Evolutionary conservation across 2,888 invertebrate species (phyloP).

Genomic region (Tortricodes alternella): DNA sequence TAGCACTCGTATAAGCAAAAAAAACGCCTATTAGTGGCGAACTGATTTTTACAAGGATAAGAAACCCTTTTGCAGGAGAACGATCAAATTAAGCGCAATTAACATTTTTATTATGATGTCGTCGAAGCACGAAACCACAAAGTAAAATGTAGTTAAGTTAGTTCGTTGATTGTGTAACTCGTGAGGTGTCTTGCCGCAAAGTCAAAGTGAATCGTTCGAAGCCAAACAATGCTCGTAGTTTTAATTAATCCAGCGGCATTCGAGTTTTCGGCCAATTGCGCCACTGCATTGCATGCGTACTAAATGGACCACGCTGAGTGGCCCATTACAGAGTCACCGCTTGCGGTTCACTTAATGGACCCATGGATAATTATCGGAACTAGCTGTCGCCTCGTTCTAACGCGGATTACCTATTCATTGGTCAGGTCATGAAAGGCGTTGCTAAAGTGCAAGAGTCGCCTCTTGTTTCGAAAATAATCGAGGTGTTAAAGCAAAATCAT

Average conservation of each 20-base stretch:
- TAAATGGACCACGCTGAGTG: slow-evolving; percentile 16
- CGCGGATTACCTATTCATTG: slow-evolving; percentile 4
- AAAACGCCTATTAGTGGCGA: not conserved
- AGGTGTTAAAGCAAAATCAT: not conserved
- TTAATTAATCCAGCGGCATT: slow-evolving; percentile 14
- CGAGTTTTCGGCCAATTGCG: slow-evolving; percentile 13
- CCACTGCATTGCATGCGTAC: slow-evolving; percentile 3
- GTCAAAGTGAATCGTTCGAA: slow-evolving; percentile 9
- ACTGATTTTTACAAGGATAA: not conserved
- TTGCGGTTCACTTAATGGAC: slow-evolving; percentile 12
- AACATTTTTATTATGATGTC: not conserved
- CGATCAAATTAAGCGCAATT: not conserved
- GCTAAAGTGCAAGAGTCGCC: not conserved
- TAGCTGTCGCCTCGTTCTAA: slow-evolving; percentile 20
- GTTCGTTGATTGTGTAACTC: not conserved
- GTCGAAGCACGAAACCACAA: not conserved
- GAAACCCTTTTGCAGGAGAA: not conserved
- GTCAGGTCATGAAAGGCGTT: not conserved
- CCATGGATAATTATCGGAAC: slow-evolving; percentile 21
- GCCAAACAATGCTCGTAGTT: slow-evolving; percentile 13
- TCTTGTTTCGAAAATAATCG: slow-evolving; percentile 4
- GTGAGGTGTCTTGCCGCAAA: not conserved
- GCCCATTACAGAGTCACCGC: slow-evolving; percentile 18
- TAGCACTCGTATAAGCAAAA: too few relatives aligned
- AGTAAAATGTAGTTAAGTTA: not conserved